Percentiles rank a stretch among this genome's conserved stretches.
phyloP scores from a whole-genome alignment of 2,113 vertebrate genomes.

The Puntigrus tetrazona region DNA sequence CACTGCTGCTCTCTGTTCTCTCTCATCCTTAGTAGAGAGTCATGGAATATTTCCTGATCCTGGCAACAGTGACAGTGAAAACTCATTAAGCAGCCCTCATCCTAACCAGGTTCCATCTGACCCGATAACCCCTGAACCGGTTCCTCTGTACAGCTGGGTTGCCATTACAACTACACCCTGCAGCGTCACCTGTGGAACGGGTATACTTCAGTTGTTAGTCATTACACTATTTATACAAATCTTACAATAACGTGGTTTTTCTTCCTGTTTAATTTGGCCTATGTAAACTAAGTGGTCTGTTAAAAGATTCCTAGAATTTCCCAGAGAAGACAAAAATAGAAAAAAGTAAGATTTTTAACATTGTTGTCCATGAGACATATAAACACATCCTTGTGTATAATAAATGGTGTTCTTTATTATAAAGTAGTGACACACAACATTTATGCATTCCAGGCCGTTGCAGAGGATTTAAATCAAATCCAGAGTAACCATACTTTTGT shows the following conservation, averaged over 20 bases:
- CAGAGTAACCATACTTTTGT: constrained; percentile 14
- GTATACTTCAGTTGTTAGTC: constrained; percentile 52
- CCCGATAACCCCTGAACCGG: constrained; percentile 31
- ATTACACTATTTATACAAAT: not conserved
- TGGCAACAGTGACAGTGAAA: constrained; percentile 43
- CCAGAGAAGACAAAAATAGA: not conserved
- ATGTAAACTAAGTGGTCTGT: not conserved
- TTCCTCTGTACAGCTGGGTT: constrained; percentile 63
- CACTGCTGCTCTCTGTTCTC: not conserved
- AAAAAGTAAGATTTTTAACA: not conserved
- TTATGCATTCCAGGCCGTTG: not conserved
- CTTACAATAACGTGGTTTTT: not conserved
- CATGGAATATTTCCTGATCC: constrained; percentile 40
- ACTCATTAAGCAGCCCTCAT: constrained; percentile 47
- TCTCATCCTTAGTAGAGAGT: constrained; percentile 45
- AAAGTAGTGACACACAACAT: not conserved
- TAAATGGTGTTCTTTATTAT: not conserved
- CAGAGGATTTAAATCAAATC: constrained; percentile 32
- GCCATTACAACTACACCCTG: constrained; percentile 58
- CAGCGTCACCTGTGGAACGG: constrained; percentile 70
- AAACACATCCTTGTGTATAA: constrained; percentile 12
- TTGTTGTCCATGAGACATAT: not conserved
- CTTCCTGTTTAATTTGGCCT: not conserved
- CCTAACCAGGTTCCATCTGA: constrained; percentile 59
- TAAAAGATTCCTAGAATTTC: not conserved